Evolutionary conservation across 2,797 vertebrate genomes (phyloP), one percentile per base, ranked within the genome.

Genomic region (Moxostoma hubbsi): DNA sequence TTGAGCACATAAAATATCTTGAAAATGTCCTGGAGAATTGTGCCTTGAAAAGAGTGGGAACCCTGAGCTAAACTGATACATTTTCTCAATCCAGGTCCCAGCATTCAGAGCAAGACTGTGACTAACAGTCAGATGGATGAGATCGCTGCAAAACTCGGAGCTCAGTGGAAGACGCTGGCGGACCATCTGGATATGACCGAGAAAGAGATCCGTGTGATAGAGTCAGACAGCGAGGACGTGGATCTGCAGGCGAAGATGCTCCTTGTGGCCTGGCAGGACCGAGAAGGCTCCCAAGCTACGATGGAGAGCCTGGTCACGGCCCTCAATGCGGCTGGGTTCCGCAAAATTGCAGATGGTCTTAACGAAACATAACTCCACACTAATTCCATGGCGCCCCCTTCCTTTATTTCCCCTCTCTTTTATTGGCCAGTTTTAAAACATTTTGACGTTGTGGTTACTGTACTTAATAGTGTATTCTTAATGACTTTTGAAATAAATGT

Each of bases 191-290:
- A 99, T 83, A 96, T 98, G 93, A 98, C 96, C 87, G 96, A 96
- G 0, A 90, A 93, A 0, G 97, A 98, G 75, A 89, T 99, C 75
- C 92, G 95, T 12, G 96, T 96, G 90, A 99, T 99, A 0, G 97
- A 99, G 87, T 93, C 92, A 0, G 98, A 99, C 82, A 97, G 96
- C 0, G 97, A 99, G 81, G 98, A 98, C 0, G 78, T 95, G 13
- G 95, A 95, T 81, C 96, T 98, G 93, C 96, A 97, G 87, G 97
- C 97, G 0, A 98, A 96, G 86, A 96, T 98, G 92, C 92, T 99
- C 85, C 94, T 99, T 12, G 95, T 98, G 1, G 94, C 96, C 81
- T 99, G 98, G 97, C 98, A 99, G 90, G 98, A 99, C 79, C 90
- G 97, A 79, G 98, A 99, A 86, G 97, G 96, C 0, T 4, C 89